Evolutionary conservation across 2,888 invertebrate genomes (phyloP), one percentile per base, ranked within the genome.

Genomic region (Lasioglossum calceatum): DNA sequence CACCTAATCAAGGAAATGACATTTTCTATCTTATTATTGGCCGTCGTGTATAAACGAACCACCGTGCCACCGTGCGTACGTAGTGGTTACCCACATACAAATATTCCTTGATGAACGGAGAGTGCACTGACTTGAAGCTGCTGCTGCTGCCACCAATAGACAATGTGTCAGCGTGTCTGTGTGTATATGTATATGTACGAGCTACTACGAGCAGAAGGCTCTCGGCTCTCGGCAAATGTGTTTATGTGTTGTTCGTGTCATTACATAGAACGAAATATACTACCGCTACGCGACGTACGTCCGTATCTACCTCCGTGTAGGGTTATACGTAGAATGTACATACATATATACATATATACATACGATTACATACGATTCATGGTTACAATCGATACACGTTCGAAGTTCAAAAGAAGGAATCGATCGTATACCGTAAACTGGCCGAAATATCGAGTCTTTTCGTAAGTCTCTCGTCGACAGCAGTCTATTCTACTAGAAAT

Each of bases 61-160:
- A 71, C 71, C 39, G 54, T 67, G 27, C n/a, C 42, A 71, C 42
- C 54, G 54, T 54, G 27, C n/a, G n/a, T 27, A 36, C 74, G 74
- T 74, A 54, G 74, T 74, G 54, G 44, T 32, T 54, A 36, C n/a
- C 84, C 80, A 86, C 80, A 86, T 36, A 86, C 58, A 77, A 77
- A 77, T 71, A 2, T 87, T 72, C 58, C 39, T 86, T 50, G 79
- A 83, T 78, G 82, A 84, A 84, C 79, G 80, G 61, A 77, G 77
- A 88, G 80, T 82, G 87, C 82, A 82, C 84, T 86, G 82, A 82
- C 89, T 89, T 83, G 89, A 82, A 89, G 89, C 73, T 89, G 82
- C 87, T 85, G 87, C 85, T 23, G 23, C 50, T 50, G 23, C 23
- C 82, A 84, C 82, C 83, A 79, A 87, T 85, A 83, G 81, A 81